A percentile compares a stretch with the other conserved stretches of the same genome.
These are phyloP conservation scores for Stenurella melanura DNA, from an alignment of 2,888 invertebrate genomes.

Conservation along the genomic window DNA sequence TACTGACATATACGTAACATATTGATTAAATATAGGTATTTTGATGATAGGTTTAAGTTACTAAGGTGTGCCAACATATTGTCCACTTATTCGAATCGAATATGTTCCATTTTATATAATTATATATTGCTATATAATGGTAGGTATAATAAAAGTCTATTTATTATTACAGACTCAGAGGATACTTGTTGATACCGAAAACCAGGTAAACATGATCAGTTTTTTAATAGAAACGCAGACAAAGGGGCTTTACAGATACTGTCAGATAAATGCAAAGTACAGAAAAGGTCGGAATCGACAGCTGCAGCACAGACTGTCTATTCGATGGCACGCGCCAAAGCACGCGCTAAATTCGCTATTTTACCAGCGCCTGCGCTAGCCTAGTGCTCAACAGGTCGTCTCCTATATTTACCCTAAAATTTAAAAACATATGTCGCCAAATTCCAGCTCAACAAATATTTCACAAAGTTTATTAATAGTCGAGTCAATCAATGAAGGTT, in stretches of 20 bases:
- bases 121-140: slow-evolving; percentile 43
- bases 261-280: slow-evolving; percentile 60
- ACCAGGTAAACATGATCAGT: slow-evolving; percentile 54
- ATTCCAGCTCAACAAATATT: slow-evolving; percentile 29
- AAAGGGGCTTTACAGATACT: slow-evolving; percentile 58
- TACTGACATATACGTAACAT: background rate
- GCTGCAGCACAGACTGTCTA: slow-evolving; percentile 55
- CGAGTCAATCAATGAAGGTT: too few species aligned
- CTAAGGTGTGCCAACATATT: slow-evolving; percentile 12
- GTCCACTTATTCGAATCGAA: slow-evolving; percentile 36
- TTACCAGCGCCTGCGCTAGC: slow-evolving; percentile 53
- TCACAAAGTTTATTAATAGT: background rate
- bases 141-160: slow-evolving; percentile 51
- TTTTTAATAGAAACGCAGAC: slow-evolving; percentile 55
- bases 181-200: slow-evolving; percentile 55
- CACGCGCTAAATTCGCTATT: slow-evolving; percentile 59
- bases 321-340: slow-evolving; percentile 59
- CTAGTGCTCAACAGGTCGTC: slow-evolving; percentile 57
- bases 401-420: slow-evolving; percentile 24
- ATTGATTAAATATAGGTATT: slow-evolving; percentile 13
- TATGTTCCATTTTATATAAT: slow-evolving; percentile 43
- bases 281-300: slow-evolving; percentile 58
- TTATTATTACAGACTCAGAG: slow-evolving; percentile 44
- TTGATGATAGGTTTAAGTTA: slow-evolving; percentile 24
- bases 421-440: slow-evolving; percentile 28